Conservation (phyloP, 2,797 vertebrate genomes). For the Saxicola maurus region DNA sequence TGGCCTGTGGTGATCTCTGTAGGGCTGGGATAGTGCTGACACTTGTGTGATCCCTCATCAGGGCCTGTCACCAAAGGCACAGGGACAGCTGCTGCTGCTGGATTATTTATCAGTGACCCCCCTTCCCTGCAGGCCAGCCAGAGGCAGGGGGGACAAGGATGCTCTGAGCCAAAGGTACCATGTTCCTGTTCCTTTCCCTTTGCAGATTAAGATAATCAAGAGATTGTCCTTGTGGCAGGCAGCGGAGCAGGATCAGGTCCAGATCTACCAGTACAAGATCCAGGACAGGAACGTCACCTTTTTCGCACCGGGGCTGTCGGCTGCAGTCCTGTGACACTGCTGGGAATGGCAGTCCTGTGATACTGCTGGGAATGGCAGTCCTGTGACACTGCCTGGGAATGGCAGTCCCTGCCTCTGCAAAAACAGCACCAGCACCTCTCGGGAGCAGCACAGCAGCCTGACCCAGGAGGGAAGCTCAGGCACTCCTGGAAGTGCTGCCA, state of each 20-base stretch:
- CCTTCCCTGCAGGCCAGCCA: background rate
- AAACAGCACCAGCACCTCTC: no score
- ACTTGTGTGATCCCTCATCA: background rate
- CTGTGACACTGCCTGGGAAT: conserved; percentile 67
- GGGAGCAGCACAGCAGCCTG: background rate
- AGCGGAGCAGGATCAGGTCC: conserved; percentile 32
- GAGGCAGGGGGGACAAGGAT: fast-evolving
- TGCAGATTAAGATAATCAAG: conserved; percentile 85
- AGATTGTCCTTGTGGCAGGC: conserved; percentile 38
- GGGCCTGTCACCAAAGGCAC: background rate
- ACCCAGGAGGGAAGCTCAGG: background rate
- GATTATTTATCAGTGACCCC: background rate
- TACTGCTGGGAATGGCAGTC: conserved; percentile 19
- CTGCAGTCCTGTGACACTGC: conserved; percentile 56
- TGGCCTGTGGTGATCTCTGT: background rate
- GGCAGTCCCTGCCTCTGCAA: background rate
- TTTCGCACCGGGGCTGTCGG: conserved; percentile 87
- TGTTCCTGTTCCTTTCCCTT: background rate
- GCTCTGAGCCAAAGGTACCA: background rate
- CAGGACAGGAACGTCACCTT: conserved; percentile 88
- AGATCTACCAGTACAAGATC: conserved; percentile 90
- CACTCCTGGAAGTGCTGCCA: no score
- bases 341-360: conserved; percentile 43
- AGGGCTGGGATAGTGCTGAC: background rate
- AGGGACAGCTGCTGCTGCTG: background rate